A percentile compares a stretch with the other conserved stretches of the same genome.
phyloP scores from a whole-genome alignment of 2,888 invertebrate genomes.

The Eilema griseolum region DNA sequence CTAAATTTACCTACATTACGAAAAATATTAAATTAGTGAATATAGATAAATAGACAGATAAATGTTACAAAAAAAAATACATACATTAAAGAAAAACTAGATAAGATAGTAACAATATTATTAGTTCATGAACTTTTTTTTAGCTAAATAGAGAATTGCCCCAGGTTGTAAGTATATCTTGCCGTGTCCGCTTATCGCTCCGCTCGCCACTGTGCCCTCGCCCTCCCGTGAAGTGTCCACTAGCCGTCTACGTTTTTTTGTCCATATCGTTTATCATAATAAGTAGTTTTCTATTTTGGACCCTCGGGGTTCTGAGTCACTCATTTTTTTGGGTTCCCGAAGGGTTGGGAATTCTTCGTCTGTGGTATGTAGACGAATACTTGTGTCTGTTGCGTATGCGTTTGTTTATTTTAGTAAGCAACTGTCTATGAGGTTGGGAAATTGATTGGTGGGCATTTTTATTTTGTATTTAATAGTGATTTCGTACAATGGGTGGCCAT shows the following conservation, averaged over 20 bases:
- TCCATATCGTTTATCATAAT: constrained; percentile 70
- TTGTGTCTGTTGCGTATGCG: constrained; percentile 13
- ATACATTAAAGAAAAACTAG: too few species aligned
- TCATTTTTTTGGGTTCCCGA: constrained; percentile 46
- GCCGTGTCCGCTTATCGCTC: constrained; percentile 29
- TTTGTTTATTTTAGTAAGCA: constrained; percentile 8
- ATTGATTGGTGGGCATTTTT: not conserved
- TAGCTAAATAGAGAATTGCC: too few species aligned
- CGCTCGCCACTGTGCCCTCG: constrained; percentile 12
- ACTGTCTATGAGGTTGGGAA: not conserved
- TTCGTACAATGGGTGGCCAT: not conserved
- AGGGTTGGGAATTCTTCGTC: constrained; percentile 22
- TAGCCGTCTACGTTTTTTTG: constrained; percentile 53
- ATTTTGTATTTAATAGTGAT: not conserved
- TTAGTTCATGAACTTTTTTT: too few species aligned
- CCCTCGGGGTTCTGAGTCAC: constrained; percentile 45
- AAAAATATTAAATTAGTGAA: too few species aligned
- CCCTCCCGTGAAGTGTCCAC: constrained; percentile 55
- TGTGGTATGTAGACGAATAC: constrained; percentile 29
- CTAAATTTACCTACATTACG: too few species aligned
- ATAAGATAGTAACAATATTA: too few species aligned
- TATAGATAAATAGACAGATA: too few species aligned
- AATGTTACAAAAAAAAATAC: too few species aligned
- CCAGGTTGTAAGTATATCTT: too few species aligned
- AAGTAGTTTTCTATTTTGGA: constrained; percentile 68